Percentiles rank a stretch among this genome's conserved stretches.
Conservation (phyloP, 2,797 vertebrate species). For the Poeciliopsis paucimaculata region DNA sequence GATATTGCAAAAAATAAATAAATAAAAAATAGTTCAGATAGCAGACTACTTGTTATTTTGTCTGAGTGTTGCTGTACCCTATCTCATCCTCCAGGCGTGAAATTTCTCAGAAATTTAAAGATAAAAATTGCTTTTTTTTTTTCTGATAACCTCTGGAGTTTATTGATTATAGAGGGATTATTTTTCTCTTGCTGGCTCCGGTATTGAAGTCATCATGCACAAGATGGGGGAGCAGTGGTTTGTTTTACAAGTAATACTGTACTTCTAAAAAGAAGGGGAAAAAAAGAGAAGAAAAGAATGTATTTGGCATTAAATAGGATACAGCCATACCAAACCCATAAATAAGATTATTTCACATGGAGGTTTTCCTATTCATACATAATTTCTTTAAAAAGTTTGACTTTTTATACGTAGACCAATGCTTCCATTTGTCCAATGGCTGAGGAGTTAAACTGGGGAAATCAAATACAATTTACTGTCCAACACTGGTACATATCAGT, state of each 20-base stretch:
- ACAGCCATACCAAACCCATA: background rate
- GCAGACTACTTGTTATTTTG: conserved; percentile 30
- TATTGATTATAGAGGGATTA: conserved; percentile 39
- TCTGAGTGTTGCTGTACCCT: conserved; percentile 16
- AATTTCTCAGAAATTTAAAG: conserved; percentile 13
- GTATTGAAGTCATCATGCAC: conserved; percentile 2
- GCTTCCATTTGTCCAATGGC: background rate
- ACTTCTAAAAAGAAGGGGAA: background rate
- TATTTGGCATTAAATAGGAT: background rate
- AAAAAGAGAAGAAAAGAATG: background rate
- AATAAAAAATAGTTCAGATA: conserved; percentile 27
- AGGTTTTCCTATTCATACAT: background rate
- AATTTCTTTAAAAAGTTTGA: background rate
- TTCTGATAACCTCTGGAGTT: conserved; percentile 10
- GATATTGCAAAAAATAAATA: conserved; percentile 22
- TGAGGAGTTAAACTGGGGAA: background rate
- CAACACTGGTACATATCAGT: background rate
- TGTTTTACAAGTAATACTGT: conserved; percentile 3
- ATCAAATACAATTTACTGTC: background rate
- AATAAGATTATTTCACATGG: background rate
- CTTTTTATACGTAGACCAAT: background rate
- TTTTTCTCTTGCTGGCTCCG: background rate
- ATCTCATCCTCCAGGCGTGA: conserved; percentile 15
- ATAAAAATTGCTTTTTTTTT: conserved; percentile 12
- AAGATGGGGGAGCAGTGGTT: background rate